Percentiles rank a stretch among this genome's conserved stretches.
Evolutionary conservation across 2,113 vertebrate species (phyloP).

Genomic region (Nyctibius bracteatus): DNA sequence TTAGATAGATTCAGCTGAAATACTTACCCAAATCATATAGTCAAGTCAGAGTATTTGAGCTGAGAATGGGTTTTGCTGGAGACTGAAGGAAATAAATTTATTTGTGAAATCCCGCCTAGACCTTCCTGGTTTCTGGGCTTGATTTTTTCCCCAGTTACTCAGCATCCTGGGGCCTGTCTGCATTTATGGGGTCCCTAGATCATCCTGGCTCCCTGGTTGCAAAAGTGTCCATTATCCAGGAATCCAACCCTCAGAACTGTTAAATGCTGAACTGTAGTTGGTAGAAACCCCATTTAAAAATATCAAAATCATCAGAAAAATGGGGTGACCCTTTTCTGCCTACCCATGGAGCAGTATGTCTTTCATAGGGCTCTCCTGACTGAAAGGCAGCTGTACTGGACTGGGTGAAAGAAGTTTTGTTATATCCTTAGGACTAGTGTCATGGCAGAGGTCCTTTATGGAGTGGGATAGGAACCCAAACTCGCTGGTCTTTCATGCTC

Average conservation of each 20-base stretch:
- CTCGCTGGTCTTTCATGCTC: not conserved
- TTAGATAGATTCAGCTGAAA: not conserved
- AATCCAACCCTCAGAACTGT: not conserved
- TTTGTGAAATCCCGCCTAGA: not conserved
- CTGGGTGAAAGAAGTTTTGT: not conserved
- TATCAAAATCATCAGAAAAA: not conserved
- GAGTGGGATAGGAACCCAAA: not conserved
- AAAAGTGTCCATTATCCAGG: not conserved
- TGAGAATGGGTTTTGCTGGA: not conserved
- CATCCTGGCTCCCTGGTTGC: not conserved
- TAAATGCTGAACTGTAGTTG: not conserved
- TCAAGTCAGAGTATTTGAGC: not conserved
- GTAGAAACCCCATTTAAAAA: not conserved
- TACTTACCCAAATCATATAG: not conserved
- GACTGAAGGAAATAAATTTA: not conserved
- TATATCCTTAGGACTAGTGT: not conserved
- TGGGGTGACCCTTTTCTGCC: not conserved
- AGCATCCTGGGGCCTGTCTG: not conserved
- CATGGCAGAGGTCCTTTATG: not conserved
- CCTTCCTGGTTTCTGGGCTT: not conserved
- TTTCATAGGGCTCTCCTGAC: not conserved
- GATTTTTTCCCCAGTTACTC: not conserved
- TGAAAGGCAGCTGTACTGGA: not conserved
- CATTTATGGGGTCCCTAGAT: not conserved
- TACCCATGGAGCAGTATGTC: not conserved